These are phyloP conservation scores for Danio albolineatus DNA, from an alignment of 2,797 vertebrate species.

Conservation along the genomic window DNA sequence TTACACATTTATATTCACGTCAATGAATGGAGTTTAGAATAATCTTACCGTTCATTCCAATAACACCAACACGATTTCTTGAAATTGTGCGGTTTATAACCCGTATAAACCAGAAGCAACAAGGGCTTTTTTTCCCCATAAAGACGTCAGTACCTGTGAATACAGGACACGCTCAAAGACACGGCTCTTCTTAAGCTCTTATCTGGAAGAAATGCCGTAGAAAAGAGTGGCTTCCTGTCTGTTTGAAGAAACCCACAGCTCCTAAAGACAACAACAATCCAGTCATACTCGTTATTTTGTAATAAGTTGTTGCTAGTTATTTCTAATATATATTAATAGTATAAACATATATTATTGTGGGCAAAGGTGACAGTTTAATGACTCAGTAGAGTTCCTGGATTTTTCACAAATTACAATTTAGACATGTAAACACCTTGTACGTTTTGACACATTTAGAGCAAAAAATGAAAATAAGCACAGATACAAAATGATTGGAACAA, in stretches of 20 bases:
- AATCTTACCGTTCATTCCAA: conserved; percentile 1
- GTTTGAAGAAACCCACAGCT: conserved; percentile 60
- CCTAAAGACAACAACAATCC: conserved; percentile 57
- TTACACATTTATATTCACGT: background rate
- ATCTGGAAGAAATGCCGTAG: conserved; percentile 63
- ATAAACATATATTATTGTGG: background rate
- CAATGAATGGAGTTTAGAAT: background rate
- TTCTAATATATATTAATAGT: no score
- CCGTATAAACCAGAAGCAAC: conserved; percentile 39
- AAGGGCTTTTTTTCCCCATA: conserved; percentile 41
- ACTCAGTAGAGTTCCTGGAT: background rate
- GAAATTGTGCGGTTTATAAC: conserved; percentile 54
- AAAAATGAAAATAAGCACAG: no score
- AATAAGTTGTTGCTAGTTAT: no score
- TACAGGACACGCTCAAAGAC: conserved; percentile 63
- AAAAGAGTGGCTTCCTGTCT: conserved; percentile 72
- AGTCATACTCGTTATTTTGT: background rate
- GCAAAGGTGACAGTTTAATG: conserved; percentile 15
- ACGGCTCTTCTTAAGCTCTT: conserved; percentile 63
- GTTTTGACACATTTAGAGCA: no score
- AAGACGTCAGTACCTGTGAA: conserved; percentile 71
- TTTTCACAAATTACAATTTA: no score
- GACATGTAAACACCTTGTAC: no score
- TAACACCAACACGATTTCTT: conserved; percentile 3
- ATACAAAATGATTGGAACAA: no score